Evolutionary conservation across 2,888 invertebrate genomes (phyloP).

Genomic region (Epicampocera succincta): DNA sequence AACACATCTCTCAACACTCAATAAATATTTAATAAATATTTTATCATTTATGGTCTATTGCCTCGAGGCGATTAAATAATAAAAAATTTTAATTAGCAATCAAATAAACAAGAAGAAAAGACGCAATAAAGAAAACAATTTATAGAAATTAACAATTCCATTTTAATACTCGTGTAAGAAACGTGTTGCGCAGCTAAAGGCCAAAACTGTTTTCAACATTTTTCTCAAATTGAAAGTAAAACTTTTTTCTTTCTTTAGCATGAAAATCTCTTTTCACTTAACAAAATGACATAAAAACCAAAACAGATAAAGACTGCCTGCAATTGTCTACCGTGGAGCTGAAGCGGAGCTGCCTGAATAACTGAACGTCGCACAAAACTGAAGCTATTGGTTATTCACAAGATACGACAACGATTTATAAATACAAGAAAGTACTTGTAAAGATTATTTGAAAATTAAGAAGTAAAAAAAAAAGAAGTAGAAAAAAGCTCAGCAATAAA

Average conservation of each 20-base stretch:
- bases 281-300: slow-evolving; percentile 49
- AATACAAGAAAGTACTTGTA: slow-evolving; percentile 6
- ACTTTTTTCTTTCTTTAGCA: slow-evolving; percentile 27
- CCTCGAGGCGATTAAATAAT: slow-evolving; percentile 53
- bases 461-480: background rate
- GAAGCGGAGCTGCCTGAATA: background rate
- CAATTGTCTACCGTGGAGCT: background rate
- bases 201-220: slow-evolving; percentile 6
- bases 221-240: slow-evolving; percentile 18
- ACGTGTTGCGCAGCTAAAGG: slow-evolving; percentile 31
- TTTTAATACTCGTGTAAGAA: slow-evolving; percentile 34
- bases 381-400: slow-evolving; percentile 14
- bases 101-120: slow-evolving; percentile 35
- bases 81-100: slow-evolving; percentile 46
- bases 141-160: slow-evolving; percentile 34
- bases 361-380: slow-evolving; percentile 6
- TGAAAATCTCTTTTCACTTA: slow-evolving; percentile 32
- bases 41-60: slow-evolving; percentile 57
- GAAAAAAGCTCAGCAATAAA: slow-evolving; percentile 10
- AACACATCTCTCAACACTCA: slow-evolving; percentile 20
- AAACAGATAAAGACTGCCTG: slow-evolving; percentile 16
- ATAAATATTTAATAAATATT: slow-evolving; percentile 40
- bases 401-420: slow-evolving; percentile 29
- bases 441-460: background rate
- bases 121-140: slow-evolving; percentile 3